These are phyloP conservation scores for Ianthella basta DNA, from an alignment of 37 sponge, comb jelly and placozoan genomes.

Conservation along the genomic window DNA sequence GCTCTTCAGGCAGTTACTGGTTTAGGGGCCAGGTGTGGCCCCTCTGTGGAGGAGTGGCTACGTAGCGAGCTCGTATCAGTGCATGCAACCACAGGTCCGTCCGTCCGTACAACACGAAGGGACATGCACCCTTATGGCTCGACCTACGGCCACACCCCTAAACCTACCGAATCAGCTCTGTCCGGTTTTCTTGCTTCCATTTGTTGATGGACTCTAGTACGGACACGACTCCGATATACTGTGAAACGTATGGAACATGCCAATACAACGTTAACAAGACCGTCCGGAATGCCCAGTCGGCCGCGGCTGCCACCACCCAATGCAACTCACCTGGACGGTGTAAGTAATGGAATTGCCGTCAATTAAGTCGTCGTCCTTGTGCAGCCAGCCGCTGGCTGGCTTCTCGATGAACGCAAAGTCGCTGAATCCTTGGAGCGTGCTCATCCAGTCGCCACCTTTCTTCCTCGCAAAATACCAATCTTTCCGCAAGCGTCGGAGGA, in stretches of 20 bases:
- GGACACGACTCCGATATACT: constrained; percentile 27
- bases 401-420: constrained; percentile 62
- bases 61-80: too few relatives aligned
- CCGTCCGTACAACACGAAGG: too few relatives aligned
- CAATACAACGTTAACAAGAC: not conserved
- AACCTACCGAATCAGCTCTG: constrained; percentile 5
- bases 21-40: too few relatives aligned
- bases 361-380: constrained; percentile 61
- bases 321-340: constrained; percentile 46
- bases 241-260: not conserved
- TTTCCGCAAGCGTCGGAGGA: too few relatives aligned
- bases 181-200: constrained; percentile 8
- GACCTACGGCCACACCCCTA: too few relatives aligned
- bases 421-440: constrained; percentile 10
- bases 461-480: not conserved
- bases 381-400: constrained; percentile 83
- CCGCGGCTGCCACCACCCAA: too few relatives aligned
- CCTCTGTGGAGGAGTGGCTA: too few relatives aligned
- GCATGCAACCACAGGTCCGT: too few relatives aligned
- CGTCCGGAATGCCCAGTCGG: not conserved
- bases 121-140: too few relatives aligned
- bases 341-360: constrained; percentile 66
- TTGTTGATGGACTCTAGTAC: constrained; percentile 29
- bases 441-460: not conserved
- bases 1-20: too few relatives aligned